Evolutionary conservation across 2,888 invertebrate species (phyloP).

Genomic region (Emmelina monodactyla): DNA sequence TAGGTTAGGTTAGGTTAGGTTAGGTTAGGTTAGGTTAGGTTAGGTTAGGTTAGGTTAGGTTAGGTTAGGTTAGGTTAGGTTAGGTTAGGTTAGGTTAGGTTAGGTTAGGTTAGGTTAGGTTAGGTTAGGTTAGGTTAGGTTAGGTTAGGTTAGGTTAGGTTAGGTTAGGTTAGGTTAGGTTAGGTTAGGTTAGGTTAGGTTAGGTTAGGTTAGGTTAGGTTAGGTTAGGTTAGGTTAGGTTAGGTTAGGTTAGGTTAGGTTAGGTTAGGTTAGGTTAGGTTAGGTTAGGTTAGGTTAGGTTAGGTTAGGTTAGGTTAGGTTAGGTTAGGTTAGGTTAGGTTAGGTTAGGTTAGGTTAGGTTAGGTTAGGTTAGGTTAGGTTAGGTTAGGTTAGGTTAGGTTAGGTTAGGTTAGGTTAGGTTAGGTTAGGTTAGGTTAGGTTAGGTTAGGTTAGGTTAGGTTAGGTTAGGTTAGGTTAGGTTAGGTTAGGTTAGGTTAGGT

Average conservation of each 20-base stretch:
- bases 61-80: too few relatives aligned
- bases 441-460: constrained; percentile 8
- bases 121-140: too few relatives aligned
- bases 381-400: constrained; percentile 8
- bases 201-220: too few relatives aligned
- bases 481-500: constrained; percentile 8
- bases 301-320: constrained; percentile 16
- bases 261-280: constrained; percentile 15
- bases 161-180: too few relatives aligned
- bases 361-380: constrained; percentile 7
- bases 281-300: constrained; percentile 15
- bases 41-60: too few relatives aligned
- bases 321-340: constrained; percentile 14
- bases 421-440: constrained; percentile 8
- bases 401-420: constrained; percentile 8
- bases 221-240: too few relatives aligned
- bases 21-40: too few relatives aligned
- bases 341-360: constrained; percentile 9
- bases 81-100: too few relatives aligned
- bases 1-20: too few relatives aligned
- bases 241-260: constrained; percentile 13
- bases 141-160: too few relatives aligned
- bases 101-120: too few relatives aligned
- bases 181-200: too few relatives aligned
- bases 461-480: constrained; percentile 8